These are phyloP conservation scores for Gari tellinella DNA, from an alignment of 2,888 invertebrate genomes.

Conservation along the genomic window DNA sequence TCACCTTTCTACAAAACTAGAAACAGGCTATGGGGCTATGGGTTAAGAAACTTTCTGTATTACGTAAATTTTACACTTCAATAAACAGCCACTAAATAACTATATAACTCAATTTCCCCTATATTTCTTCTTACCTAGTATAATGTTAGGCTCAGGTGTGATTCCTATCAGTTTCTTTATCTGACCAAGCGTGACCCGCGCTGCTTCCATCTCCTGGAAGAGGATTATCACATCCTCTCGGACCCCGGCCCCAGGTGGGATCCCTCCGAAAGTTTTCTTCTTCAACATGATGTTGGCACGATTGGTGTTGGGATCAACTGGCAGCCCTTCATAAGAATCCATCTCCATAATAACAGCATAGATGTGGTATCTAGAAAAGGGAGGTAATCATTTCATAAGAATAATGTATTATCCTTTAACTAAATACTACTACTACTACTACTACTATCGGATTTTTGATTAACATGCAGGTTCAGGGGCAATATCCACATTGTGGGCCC, in stretches of 20 bases:
- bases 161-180: conserved; percentile 76
- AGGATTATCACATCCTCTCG: conserved; percentile 83
- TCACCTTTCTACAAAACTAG: too few relatives aligned
- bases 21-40: too few relatives aligned
- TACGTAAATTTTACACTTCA: too few relatives aligned
- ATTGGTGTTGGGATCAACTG: conserved; percentile 72
- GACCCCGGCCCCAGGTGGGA: conserved; percentile 83
- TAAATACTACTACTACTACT: too few relatives aligned
- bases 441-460: too few relatives aligned
- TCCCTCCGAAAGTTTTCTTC: conserved; percentile 82
- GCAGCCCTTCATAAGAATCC: conserved; percentile 80
- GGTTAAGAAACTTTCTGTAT: too few relatives aligned
- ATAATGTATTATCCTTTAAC: too few relatives aligned
- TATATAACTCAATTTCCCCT: too few relatives aligned
- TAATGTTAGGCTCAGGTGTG: conserved; percentile 70
- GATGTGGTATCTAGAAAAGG: conserved; percentile 82
- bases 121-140: conserved; percentile 59
- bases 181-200: conserved; percentile 77
- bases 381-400: neutral
- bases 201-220: conserved; percentile 84
- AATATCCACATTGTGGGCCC: too few relatives aligned
- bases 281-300: conserved; percentile 80
- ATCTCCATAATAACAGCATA: conserved; percentile 83
- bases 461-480: too few relatives aligned
- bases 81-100: too few relatives aligned